Evolutionary conservation across 1,140 invertebrate genomes (phyloP).

Genomic region (Eueides isabella): DNA sequence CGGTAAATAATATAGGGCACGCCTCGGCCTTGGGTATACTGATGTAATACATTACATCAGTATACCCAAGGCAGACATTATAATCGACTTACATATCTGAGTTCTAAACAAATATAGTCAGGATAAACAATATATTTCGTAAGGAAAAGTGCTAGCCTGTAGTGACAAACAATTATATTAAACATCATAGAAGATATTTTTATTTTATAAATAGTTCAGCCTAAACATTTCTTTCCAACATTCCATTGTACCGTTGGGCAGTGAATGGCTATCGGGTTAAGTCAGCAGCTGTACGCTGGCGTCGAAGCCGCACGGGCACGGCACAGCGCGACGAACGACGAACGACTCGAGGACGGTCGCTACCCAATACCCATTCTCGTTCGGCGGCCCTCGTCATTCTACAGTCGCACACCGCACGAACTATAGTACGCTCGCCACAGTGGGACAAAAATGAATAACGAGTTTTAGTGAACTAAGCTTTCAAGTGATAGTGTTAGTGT

Average conservation of each 20-base stretch:
- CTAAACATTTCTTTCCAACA: slow-evolving; percentile 37
- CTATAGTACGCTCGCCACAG: slow-evolving; percentile 60
- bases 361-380: slow-evolving; percentile 51
- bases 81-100: slow-evolving; percentile 11
- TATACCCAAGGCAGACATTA: too few relatives aligned
- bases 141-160: background rate
- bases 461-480: slow-evolving; percentile 64
- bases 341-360: slow-evolving; percentile 45
- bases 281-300: slow-evolving; percentile 20
- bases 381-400: slow-evolving; percentile 47
- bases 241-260: slow-evolving; percentile 33
- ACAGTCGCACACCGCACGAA: slow-evolving; percentile 66
- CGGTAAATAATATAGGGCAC: slow-evolving; percentile 35
- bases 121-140: background rate
- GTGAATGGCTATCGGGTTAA: slow-evolving; percentile 12
- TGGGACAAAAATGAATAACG: slow-evolving; percentile 65
- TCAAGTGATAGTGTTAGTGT: slow-evolving; percentile 71
- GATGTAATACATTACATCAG: slow-evolving; percentile 37
- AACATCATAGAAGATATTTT: background rate
- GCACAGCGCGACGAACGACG: slow-evolving; percentile 38
- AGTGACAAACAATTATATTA: background rate
- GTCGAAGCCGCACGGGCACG: slow-evolving; percentile 32
- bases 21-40: slow-evolving; percentile 37
- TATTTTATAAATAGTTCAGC: background rate
- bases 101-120: background rate